A percentile compares a stretch with the other conserved stretches of the same genome.
Evolutionary conservation across 2,797 vertebrate genomes (phyloP).

Genomic region (Muscicapa comitata): DNA sequence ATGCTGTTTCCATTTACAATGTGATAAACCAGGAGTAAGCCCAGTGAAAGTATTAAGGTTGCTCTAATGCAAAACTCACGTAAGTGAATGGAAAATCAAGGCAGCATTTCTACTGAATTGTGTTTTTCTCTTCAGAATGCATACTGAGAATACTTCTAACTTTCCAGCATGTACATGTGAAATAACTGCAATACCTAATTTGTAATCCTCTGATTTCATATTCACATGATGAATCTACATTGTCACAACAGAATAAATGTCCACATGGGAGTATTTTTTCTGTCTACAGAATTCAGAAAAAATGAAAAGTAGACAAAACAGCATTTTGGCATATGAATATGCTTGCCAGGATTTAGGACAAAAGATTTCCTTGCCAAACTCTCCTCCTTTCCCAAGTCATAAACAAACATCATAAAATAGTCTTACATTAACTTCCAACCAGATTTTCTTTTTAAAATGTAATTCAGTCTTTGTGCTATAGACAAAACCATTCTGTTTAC

Average conservation of each 20-base stretch:
- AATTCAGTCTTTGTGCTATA: neutral
- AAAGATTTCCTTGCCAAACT: neutral
- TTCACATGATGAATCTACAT: neutral
- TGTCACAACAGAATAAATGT: neutral
- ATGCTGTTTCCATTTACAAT: neutral
- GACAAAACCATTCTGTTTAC: neutral
- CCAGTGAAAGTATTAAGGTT: neutral
- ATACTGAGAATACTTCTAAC: neutral
- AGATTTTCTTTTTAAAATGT: neutral
- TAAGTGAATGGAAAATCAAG: neutral
- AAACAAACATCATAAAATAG: slow-evolving; percentile 6
- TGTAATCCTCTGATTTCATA: neutral
- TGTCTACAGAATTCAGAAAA: neutral
- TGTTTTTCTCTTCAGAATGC: neutral
- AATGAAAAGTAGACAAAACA: neutral
- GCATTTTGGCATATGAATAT: neutral
- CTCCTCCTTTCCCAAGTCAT: neutral
- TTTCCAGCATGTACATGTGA: neutral
- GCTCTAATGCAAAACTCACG: neutral
- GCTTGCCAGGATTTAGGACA: neutral
- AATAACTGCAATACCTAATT: neutral
- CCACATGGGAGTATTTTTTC: neutral
- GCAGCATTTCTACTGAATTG: neutral
- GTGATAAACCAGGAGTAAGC: neutral
- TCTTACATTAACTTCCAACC: neutral